Evolutionary conservation across 1,140 invertebrate species (phyloP).

Genomic region (Goniozus legneri): DNA sequence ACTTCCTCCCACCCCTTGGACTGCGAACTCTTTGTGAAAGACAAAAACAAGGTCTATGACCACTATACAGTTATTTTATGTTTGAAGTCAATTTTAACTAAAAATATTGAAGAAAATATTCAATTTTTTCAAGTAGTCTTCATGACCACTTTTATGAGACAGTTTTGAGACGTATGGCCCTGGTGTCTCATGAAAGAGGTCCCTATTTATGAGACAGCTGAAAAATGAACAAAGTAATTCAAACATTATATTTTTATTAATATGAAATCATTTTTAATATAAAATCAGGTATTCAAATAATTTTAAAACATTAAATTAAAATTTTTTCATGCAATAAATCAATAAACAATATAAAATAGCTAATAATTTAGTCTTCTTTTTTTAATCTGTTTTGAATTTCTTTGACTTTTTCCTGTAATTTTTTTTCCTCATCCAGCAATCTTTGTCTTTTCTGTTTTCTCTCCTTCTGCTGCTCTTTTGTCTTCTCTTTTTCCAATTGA

Average conservation of each 20-base stretch:
- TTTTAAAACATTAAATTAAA: background rate
- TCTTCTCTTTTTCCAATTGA: background rate
- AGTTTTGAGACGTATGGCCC: background rate
- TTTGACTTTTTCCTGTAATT: background rate
- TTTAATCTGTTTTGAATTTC: background rate
- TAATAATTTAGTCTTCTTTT: background rate
- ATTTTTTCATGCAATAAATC: background rate
- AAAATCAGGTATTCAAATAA: background rate
- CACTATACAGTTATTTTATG: background rate
- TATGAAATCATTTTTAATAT: background rate
- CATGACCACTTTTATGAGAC: background rate
- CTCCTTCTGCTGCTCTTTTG: background rate
- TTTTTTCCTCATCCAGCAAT: background rate
- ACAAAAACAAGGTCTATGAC: too few relatives aligned
- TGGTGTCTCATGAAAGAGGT: background rate
- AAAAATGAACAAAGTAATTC: background rate
- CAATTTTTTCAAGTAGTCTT: background rate
- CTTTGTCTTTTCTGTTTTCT: background rate
- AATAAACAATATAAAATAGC: background rate
- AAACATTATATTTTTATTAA: background rate
- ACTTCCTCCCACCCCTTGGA: too few relatives aligned
- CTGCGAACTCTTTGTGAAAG: too few relatives aligned
- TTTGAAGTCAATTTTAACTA: background rate
- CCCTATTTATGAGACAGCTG: background rate
- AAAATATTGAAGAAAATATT: background rate